phyloP scores from a whole-genome alignment of 2,888 invertebrate species.

The Nomada fabriciana region DNA sequence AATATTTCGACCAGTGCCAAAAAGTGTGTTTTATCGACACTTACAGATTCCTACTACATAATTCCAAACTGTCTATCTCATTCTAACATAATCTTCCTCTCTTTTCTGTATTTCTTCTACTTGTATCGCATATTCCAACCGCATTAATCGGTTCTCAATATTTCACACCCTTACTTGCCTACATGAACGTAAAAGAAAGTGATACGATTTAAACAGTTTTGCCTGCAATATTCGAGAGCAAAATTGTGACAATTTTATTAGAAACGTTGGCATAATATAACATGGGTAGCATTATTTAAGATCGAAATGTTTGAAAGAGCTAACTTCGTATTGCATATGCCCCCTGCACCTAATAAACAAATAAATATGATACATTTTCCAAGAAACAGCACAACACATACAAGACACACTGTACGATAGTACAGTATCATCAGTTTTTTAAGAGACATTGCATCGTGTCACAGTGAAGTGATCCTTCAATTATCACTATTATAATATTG shows the following conservation, averaged over 20 bases:
- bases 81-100: not conserved
- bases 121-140: conserved; percentile 2
- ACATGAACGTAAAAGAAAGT: not conserved
- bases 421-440: conserved; percentile 70
- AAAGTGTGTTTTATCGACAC: too few species aligned
- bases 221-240: not conserved
- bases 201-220: not conserved
- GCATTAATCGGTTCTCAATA: not conserved
- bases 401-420: not conserved
- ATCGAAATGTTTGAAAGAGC: not conserved
- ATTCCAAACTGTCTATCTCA: not conserved
- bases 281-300: not conserved
- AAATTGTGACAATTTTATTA: not conserved
- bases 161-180: not conserved
- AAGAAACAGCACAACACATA: not conserved
- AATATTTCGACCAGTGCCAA: too few species aligned
- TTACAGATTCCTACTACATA: too few species aligned
- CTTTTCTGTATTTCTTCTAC: not conserved
- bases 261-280: not conserved
- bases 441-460: conserved; percentile 23
- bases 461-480: conserved; percentile 46
- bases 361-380: not conserved
- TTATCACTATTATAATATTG: conserved; percentile 18
- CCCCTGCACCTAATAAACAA: not conserved
- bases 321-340: not conserved